Percentiles rank a stretch among this genome's conserved stretches.
phyloP scores from a whole-genome alignment of 2,888 invertebrate genomes.

The Nomada ruficornis region DNA sequence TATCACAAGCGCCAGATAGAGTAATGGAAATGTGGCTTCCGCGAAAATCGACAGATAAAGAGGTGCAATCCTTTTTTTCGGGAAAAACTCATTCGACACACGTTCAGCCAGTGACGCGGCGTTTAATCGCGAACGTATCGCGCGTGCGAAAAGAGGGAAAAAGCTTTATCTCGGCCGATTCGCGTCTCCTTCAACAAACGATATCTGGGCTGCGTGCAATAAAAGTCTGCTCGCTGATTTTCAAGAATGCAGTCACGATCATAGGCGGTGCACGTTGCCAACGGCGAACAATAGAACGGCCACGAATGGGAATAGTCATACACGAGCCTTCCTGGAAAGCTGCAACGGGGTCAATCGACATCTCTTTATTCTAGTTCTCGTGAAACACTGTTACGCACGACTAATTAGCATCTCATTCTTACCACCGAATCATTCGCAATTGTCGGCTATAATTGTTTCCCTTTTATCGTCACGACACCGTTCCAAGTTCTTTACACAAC shows the following conservation, averaged over 20 bases:
- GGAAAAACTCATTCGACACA: not conserved
- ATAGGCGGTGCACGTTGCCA: constrained; percentile 31
- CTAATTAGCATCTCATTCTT: constrained; percentile 57
- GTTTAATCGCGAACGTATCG: constrained; percentile 5
- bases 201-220: constrained; percentile 53
- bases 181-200: constrained; percentile 15
- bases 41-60: not conserved
- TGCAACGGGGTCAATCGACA: constrained; percentile 58
- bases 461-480: not conserved
- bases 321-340: constrained; percentile 48
- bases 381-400: constrained; percentile 35
- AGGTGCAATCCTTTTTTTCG: not conserved
- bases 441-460: not conserved
- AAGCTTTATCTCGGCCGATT: constrained; percentile 25
- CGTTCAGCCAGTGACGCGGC: not conserved
- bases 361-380: constrained; percentile 45
- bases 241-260: constrained; percentile 48
- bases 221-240: constrained; percentile 31
- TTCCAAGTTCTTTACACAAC: not conserved
- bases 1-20: not conserved
- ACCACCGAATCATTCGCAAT: constrained; percentile 13
- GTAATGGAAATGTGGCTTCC: not conserved
- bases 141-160: not conserved
- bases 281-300: constrained; percentile 49
- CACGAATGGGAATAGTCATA: constrained; percentile 1